Conservation (phyloP, 2,113 vertebrate genomes). For the Empidonax traillii region DNA sequence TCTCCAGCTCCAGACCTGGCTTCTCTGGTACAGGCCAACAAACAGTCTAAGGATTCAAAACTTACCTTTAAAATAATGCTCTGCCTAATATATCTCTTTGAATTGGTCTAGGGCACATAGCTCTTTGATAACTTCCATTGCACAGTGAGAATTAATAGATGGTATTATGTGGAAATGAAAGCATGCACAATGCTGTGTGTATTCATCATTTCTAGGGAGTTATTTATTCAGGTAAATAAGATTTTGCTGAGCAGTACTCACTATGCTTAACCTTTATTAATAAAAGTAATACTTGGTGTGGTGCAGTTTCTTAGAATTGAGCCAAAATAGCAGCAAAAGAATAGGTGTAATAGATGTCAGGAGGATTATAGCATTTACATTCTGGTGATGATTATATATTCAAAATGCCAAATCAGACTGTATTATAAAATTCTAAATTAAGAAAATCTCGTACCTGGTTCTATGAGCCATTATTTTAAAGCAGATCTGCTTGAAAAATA, state of each 20-base stretch:
- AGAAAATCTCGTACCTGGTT: background rate
- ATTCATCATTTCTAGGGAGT: background rate
- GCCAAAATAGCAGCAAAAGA: slow-evolving; percentile 2
- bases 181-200: background rate
- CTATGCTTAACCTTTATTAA: slow-evolving; percentile 21
- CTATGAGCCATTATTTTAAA: background rate
- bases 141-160: background rate
- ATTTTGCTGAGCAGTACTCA: background rate
- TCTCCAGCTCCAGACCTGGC: background rate
- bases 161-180: background rate
- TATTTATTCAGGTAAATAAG: background rate
- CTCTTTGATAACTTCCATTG: background rate
- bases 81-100: background rate
- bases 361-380: slow-evolving; percentile 14
- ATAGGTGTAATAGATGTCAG: background rate
- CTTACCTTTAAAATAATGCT: background rate
- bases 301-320: background rate
- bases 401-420: slow-evolving; percentile 11
- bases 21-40: background rate
- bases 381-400: slow-evolving; percentile 13
- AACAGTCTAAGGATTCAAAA: background rate
- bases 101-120: background rate
- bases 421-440: slow-evolving; percentile 21
- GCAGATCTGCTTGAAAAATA: background rate
- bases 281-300: background rate